phyloP scores from a whole-genome alignment of 1,140 invertebrate species.

The Brachystomella parvula region DNA sequence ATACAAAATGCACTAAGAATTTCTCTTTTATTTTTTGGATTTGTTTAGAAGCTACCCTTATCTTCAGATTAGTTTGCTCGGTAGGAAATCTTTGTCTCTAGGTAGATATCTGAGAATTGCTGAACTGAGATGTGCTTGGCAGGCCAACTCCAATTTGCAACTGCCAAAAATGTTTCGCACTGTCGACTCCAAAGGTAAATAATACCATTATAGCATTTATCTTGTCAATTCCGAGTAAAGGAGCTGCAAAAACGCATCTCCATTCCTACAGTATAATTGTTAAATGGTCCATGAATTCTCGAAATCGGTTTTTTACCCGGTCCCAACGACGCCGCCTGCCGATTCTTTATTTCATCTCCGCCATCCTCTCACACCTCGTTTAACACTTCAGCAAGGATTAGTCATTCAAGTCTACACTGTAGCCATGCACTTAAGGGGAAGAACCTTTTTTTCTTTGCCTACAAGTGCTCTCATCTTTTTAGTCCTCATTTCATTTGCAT shows the following conservation, averaged over 20 bases:
- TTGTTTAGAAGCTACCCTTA: no score
- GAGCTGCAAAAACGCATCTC: neutral
- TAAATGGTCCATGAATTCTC: slow-evolving; percentile 11
- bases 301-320: slow-evolving; percentile 2
- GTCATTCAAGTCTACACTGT: no score
- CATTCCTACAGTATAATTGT: neutral
- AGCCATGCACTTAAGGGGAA: no score
- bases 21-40: no score
- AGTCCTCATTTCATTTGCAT: no score
- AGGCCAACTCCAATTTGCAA: no score
- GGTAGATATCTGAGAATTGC: neutral
- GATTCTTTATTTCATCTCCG: slow-evolving; percentile 8
- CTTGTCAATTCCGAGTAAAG: neutral
- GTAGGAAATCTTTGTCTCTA: neutral
- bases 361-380: neutral
- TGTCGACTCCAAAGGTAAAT: neutral
- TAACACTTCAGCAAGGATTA: slow-evolving; percentile 5
- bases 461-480: no score
- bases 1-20: no score
- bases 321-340: neutral
- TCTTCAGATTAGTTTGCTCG: no score
- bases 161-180: no score
- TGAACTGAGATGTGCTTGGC: neutral
- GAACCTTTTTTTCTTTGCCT: no score
- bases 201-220: neutral